Conservation (phyloP, 2,113 vertebrate genomes). For the Montifringilla adamsi region DNA sequence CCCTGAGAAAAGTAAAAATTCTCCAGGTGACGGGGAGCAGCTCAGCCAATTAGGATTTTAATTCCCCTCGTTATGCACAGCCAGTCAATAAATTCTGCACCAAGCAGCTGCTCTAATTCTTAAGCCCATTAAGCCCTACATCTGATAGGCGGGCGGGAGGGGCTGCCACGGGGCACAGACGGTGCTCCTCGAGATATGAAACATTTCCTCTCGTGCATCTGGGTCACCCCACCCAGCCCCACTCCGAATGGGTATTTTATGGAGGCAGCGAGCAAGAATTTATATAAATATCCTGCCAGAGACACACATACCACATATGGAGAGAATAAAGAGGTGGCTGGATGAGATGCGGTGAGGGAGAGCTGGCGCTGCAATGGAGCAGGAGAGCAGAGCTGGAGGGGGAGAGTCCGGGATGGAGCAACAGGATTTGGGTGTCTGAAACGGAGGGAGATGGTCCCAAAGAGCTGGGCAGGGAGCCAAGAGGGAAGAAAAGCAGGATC, state of each 20-base stretch:
- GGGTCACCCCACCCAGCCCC: constrained; percentile 47
- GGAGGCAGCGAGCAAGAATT: constrained; percentile 56
- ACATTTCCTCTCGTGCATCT: constrained; percentile 68
- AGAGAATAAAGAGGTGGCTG: constrained; percentile 43
- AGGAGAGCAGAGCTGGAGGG: background rate
- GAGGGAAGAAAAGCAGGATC: background rate
- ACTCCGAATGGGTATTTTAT: constrained; percentile 67
- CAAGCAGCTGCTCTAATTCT: constrained; percentile 70
- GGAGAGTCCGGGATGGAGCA: background rate
- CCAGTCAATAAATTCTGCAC: constrained; percentile 72
- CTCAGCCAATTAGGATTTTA: constrained; percentile 61
- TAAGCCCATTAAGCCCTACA: constrained; percentile 64
- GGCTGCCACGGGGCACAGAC: constrained; percentile 61
- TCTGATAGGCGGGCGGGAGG: constrained; percentile 17
- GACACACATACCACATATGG: constrained; percentile 38
- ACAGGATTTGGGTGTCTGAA: background rate
- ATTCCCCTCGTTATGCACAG: constrained; percentile 64
- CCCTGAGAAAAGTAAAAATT: background rate
- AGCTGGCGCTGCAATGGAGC: background rate
- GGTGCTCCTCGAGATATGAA: constrained; percentile 66
- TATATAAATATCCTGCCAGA: constrained; percentile 57
- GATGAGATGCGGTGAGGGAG: background rate
- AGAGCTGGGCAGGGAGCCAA: background rate
- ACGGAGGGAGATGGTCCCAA: background rate
- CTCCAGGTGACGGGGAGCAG: constrained; percentile 5